phyloP scores from a whole-genome alignment of 2,888 invertebrate genomes.

The Drosophila robusta region DNA sequence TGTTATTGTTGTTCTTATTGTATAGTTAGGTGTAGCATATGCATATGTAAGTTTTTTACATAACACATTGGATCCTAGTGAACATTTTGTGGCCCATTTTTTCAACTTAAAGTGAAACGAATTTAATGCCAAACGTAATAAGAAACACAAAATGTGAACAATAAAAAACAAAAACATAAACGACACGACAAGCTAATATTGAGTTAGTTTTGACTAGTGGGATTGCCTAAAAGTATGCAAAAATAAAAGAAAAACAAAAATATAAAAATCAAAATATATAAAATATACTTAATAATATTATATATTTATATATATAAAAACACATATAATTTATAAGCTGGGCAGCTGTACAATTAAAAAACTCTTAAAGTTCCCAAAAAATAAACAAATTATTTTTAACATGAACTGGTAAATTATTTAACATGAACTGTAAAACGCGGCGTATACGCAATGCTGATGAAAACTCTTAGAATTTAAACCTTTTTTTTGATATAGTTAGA shows the following conservation, averaged over 20 bases:
- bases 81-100: conserved; percentile 37
- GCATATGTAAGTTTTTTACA: conserved; percentile 51
- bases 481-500: conserved; percentile 19
- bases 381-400: background rate
- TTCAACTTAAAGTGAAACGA: conserved; percentile 59
- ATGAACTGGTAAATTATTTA: conserved; percentile 11
- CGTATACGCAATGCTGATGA: conserved; percentile 49
- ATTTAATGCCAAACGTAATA: conserved; percentile 61
- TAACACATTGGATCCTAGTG: conserved; percentile 40
- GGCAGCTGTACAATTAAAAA: background rate
- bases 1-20: conserved; percentile 43
- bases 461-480: conserved; percentile 16
- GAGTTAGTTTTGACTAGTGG: conserved; percentile 85
- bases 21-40: conserved; percentile 60
- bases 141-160: conserved; percentile 70
- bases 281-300: conserved; percentile 17
- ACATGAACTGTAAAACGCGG: conserved; percentile 20
- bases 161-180: conserved; percentile 58
- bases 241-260: conserved; percentile 55
- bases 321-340: background rate
- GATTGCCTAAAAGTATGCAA: conserved; percentile 83
- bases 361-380: background rate
- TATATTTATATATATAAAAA: conserved; percentile 1
- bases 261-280: conserved; percentile 40
- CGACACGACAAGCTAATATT: conserved; percentile 80